Percentiles rank a stretch among this genome's conserved stretches.
These are phyloP conservation scores for Crambe crambe DNA, from an alignment of 37 sponge, comb jelly and placozoan species.

Conservation along the genomic window DNA sequence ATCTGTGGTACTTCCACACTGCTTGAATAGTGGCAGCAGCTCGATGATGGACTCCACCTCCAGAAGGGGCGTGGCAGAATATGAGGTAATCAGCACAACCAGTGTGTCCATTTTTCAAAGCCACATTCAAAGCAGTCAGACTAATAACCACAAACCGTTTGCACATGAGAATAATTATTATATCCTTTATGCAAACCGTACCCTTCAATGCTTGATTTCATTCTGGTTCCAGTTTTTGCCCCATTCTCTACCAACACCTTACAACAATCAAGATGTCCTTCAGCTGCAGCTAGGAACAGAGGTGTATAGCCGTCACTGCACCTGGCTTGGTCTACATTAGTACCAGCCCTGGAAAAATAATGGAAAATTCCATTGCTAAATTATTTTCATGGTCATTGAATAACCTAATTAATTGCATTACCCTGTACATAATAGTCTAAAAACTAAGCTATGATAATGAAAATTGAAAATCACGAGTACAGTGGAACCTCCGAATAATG, in stretches of 20 bases:
- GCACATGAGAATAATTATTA: too few relatives aligned
- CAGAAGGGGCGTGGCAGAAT: conserved; percentile 39
- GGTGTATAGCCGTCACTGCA: conserved; percentile 43
- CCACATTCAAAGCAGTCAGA: conserved; percentile 56
- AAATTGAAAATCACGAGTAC: too few relatives aligned
- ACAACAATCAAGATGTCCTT: conserved; percentile 51
- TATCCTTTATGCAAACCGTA: too few relatives aligned
- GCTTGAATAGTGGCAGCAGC: conserved; percentile 79
- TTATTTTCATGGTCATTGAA: too few relatives aligned
- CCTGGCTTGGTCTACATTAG: conserved; percentile 18
- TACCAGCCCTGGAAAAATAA: conserved; percentile 12
- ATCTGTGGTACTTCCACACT: conserved; percentile 47
- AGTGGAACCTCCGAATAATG: too few relatives aligned
- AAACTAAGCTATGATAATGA: too few relatives aligned
- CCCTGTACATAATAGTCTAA: too few relatives aligned
- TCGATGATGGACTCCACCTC: conserved; percentile 67
- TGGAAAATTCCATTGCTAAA: too few relatives aligned
- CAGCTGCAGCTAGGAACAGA: conserved; percentile 54
- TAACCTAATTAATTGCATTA: too few relatives aligned
- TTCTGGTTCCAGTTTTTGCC: conserved; percentile 1
- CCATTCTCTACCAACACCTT: conserved; percentile 50
- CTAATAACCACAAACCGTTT: too few relatives aligned
- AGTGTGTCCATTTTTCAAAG: conserved; percentile 33
- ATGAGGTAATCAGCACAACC: conserved; percentile 50
- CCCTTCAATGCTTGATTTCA: conserved; percentile 19